Evolutionary conservation across 1,140 invertebrate genomes (phyloP).

Genomic region (Pachyrhynchus sulphureomaculatus): DNA sequence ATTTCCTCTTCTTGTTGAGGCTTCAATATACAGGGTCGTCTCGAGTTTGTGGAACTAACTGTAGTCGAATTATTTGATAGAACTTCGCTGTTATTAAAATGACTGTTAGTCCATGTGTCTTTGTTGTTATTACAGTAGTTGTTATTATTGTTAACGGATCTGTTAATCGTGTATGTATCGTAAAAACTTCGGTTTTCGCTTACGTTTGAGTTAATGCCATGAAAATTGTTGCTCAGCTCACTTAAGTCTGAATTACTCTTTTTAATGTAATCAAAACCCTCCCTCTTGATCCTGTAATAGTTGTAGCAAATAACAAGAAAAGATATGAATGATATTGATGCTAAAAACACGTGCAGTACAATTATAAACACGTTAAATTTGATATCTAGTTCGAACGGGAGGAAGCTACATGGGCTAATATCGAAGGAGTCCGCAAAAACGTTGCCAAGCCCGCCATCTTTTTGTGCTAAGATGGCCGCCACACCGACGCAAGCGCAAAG

Average conservation of each 20-base stretch:
- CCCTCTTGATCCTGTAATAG: slow-evolving; percentile 38
- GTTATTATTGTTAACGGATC: slow-evolving; percentile 29
- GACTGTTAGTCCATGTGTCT: slow-evolving; percentile 12
- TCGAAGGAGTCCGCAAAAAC: slow-evolving; percentile 22
- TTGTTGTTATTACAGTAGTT: slow-evolving; percentile 20
- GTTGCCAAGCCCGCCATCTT: slow-evolving; percentile 26
- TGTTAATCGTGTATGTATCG: slow-evolving; percentile 46
- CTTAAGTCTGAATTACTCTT: slow-evolving; percentile 47
- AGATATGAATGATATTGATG: slow-evolving; percentile 47
- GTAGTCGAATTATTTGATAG: slow-evolving; percentile 46
- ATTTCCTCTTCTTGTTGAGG: slow-evolving; percentile 28
- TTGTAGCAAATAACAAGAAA: slow-evolving; percentile 43
- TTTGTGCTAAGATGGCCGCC: slow-evolving; percentile 52
- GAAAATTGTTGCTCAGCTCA: slow-evolving; percentile 37
- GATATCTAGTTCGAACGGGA: slow-evolving; percentile 54
- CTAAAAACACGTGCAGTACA: slow-evolving; percentile 53
- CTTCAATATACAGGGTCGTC: slow-evolving; percentile 45
- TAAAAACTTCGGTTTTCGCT: slow-evolving; percentile 41
- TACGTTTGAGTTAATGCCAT: slow-evolving; percentile 36
- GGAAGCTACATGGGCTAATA: slow-evolving; percentile 47
- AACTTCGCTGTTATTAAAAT: slow-evolving; percentile 23
- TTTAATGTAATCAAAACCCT: slow-evolving; percentile 46
- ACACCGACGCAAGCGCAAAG: slow-evolving; percentile 56
- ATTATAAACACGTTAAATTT: slow-evolving; percentile 57
- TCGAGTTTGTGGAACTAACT: slow-evolving; percentile 53